Evolutionary conservation across 2,113 vertebrate species (phyloP).

Genomic region (Macquaria australasica): DNA sequence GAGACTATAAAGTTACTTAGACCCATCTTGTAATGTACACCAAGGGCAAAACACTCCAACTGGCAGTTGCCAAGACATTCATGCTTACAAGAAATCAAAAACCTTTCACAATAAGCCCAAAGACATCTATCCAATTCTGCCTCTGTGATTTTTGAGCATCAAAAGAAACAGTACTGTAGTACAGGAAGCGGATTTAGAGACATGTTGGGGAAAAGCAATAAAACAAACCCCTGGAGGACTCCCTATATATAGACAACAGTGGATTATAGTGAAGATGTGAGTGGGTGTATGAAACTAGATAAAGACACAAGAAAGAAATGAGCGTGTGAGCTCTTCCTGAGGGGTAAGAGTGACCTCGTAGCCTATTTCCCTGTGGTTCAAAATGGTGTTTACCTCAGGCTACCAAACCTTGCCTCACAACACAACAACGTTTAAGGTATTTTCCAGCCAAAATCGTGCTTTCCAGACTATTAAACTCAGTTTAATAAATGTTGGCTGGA

Average conservation of each 20-base stretch:
- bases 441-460: neutral
- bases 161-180: slow-evolving; percentile 40
- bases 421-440: neutral
- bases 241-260: slow-evolving; percentile 51
- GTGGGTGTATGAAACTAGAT: slow-evolving; percentile 56
- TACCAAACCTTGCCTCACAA: slow-evolving; percentile 9
- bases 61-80: neutral
- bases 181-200: slow-evolving; percentile 45
- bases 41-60: slow-evolving; percentile 8
- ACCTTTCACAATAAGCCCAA: slow-evolving; percentile 19
- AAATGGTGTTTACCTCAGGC: slow-evolving; percentile 19
- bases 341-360: slow-evolving; percentile 51
- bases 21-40: neutral
- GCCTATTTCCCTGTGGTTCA: slow-evolving; percentile 48
- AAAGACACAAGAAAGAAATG: slow-evolving; percentile 26
- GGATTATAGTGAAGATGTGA: slow-evolving; percentile 50
- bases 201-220: slow-evolving; percentile 40
- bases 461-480: neutral
- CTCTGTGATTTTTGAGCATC: slow-evolving; percentile 49
- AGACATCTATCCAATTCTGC: slow-evolving; percentile 24
- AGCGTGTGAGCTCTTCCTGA: slow-evolving; percentile 43
- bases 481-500: slow-evolving; percentile 29
- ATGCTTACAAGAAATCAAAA: slow-evolving; percentile 31
- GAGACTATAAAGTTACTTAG: neutral
- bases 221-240: slow-evolving; percentile 35